Evolutionary conservation across 2,797 vertebrate genomes (phyloP).

Genomic region (Prunella strophiata): DNA sequence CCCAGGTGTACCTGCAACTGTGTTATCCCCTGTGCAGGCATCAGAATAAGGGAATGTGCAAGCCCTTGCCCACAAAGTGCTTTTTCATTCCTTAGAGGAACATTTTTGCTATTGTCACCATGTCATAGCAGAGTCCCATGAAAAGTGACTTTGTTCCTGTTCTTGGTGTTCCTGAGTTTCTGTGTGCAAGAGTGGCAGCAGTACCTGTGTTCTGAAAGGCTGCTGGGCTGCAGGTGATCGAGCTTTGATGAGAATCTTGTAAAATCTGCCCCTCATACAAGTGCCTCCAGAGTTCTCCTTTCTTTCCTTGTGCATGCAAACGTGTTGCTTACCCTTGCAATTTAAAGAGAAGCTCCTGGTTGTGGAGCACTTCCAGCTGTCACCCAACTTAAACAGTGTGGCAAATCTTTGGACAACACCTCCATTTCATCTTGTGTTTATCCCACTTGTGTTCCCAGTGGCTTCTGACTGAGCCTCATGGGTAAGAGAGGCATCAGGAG

Average conservation of each 20-base stretch:
- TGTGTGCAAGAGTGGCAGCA: not conserved
- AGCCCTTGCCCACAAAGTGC: not conserved
- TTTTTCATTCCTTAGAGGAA: not conserved
- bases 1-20: not conserved
- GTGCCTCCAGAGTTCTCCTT: not conserved
- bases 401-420: not conserved
- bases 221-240: not conserved
- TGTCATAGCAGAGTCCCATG: rapidly evolving
- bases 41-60: not conserved
- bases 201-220: not conserved
- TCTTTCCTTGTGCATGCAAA: not conserved
- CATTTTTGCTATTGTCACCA: not conserved
- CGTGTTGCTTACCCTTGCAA: not conserved
- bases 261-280: not conserved
- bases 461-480: not conserved
- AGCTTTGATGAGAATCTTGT: not conserved
- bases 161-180: not conserved
- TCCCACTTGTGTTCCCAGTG: not conserved
- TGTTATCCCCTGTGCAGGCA: not conserved
- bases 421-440: not conserved
- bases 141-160: constrained; percentile 10
- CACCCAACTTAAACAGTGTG: not conserved
- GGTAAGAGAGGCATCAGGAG: not conserved
- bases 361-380: not conserved
- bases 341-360: not conserved